These are phyloP conservation scores for Petaurus breviceps DNA, from an alignment of 2,113 vertebrate genomes.

Conservation along the genomic window DNA sequence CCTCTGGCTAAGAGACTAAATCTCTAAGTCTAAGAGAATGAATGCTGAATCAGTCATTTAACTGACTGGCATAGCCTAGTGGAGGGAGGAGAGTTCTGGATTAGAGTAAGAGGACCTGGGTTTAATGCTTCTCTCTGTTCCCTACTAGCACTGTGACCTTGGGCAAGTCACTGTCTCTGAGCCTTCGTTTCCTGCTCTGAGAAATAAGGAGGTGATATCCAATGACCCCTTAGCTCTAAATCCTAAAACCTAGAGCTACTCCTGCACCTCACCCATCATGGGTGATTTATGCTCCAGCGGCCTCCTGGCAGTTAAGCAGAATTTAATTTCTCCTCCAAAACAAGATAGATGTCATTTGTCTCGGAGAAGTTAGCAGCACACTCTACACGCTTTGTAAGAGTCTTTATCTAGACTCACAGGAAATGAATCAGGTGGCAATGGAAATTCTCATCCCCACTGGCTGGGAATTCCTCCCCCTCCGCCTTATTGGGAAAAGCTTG, in stretches of 20 bases:
- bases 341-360: neutral
- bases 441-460: neutral
- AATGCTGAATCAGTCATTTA: neutral
- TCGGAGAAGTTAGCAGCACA: neutral
- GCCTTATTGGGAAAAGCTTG: neutral
- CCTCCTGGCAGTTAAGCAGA: neutral
- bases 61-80: neutral
- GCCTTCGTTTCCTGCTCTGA: neutral
- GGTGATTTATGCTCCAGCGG: neutral
- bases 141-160: neutral
- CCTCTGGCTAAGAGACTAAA: too few relatives aligned
- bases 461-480: neutral
- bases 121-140: neutral
- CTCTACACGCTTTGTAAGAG: neutral
- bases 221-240: neutral
- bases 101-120: neutral
- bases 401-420: neutral
- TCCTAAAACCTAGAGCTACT: neutral
- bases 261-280: neutral
- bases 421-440: neutral
- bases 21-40: too few relatives aligned
- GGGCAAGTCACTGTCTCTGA: neutral
- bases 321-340: neutral
- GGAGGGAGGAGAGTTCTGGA: neutral
- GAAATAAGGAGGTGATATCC: neutral